phyloP scores from a whole-genome alignment of 2,113 vertebrate genomes.

The Calcarius ornatus region DNA sequence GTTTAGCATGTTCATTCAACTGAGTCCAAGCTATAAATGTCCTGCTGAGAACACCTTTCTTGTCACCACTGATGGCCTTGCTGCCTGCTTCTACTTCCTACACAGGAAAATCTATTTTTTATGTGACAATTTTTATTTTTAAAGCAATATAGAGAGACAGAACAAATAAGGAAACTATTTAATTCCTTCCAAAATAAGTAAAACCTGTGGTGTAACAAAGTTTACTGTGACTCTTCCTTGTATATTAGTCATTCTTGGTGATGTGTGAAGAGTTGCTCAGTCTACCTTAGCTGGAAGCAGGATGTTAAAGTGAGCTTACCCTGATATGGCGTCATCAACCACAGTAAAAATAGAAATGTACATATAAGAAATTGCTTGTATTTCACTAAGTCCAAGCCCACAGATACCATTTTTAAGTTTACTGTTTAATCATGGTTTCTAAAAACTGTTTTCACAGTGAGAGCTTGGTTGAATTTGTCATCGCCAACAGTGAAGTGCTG shows the following conservation, averaged over 20 bases:
- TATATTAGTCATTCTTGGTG: neutral
- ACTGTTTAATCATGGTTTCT: neutral
- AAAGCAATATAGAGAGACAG: neutral
- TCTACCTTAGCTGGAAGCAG: neutral
- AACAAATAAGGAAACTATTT: neutral
- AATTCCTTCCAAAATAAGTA: accelerated
- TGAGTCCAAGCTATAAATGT: neutral
- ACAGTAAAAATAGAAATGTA: neutral
- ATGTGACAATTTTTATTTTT: neutral
- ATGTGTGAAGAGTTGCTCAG: neutral
- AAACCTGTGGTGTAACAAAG: neutral
- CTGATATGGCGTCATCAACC: neutral
- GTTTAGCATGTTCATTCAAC: neutral
- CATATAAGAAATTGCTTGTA: neutral
- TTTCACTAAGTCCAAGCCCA: neutral
- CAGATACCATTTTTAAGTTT: neutral
- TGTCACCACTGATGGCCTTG: neutral
- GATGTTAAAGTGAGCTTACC: neutral
- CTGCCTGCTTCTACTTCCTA: neutral
- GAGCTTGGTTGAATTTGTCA: neutral
- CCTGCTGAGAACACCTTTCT: neutral
- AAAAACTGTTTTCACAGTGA: neutral
- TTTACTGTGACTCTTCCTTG: neutral
- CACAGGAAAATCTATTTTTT: neutral
- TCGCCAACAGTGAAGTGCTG: neutral